Conservation (phyloP, 2,888 invertebrate genomes). For the Amblyteles armatorius region DNA sequence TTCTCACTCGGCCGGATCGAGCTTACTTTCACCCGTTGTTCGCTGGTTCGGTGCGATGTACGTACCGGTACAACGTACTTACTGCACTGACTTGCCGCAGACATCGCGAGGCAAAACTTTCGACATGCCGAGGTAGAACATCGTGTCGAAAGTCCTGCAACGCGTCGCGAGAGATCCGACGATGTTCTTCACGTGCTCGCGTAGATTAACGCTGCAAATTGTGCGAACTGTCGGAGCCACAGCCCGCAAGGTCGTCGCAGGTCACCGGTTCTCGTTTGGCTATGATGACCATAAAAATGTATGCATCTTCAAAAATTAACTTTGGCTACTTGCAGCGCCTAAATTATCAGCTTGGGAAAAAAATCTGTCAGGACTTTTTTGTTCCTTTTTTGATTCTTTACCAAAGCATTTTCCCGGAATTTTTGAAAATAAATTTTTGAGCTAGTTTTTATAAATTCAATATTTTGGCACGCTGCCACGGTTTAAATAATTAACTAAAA, state of each 20-base stretch:
- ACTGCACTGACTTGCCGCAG: not conserved
- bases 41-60: slow-evolving; percentile 27
- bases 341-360: too few relatives aligned
- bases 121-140: not conserved
- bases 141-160: slow-evolving; percentile 9
- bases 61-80: not conserved
- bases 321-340: too few relatives aligned
- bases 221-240: not conserved
- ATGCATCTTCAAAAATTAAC: too few relatives aligned
- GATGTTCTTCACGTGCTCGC: not conserved
- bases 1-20: slow-evolving; percentile 63
- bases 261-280: not conserved
- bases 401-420: too few relatives aligned
- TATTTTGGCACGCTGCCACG: too few relatives aligned
- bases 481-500: too few relatives aligned
- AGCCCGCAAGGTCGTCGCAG: not conserved
- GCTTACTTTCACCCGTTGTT: slow-evolving; percentile 62
- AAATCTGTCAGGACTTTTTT: too few relatives aligned
- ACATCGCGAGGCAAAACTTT: slow-evolving; percentile 10
- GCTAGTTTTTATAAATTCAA: too few relatives aligned
- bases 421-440: too few relatives aligned
- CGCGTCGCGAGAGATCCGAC: not conserved
- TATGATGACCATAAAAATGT: too few relatives aligned
- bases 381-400: too few relatives aligned
- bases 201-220: not conserved